phyloP scores from a whole-genome alignment of 2,797 vertebrate species.

The Cottoperca gobio region DNA sequence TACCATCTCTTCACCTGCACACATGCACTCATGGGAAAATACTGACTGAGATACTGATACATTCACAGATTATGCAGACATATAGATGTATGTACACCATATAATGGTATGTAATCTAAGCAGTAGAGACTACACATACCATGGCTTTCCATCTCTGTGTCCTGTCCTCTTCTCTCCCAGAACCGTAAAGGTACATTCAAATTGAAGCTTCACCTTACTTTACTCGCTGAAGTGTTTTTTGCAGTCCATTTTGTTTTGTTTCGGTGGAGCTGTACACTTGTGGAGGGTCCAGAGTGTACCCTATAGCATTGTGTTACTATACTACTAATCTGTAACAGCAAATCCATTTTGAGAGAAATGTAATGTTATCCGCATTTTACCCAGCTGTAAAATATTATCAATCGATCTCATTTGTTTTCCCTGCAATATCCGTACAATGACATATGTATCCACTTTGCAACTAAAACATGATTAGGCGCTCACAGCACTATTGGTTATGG shows the following conservation, averaged over 20 bases:
- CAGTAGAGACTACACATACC: neutral
- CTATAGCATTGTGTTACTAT: too few relatives aligned
- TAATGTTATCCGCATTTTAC: too few relatives aligned
- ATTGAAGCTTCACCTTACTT: neutral
- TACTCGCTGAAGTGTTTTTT: neutral
- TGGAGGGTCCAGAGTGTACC: neutral
- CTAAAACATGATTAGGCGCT: neutral
- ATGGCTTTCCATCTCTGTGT: too few relatives aligned
- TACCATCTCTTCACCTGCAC: neutral
- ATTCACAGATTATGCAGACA: neutral
- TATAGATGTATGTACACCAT: too few relatives aligned
- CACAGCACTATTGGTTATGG: neutral
- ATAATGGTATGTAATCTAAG: too few relatives aligned
- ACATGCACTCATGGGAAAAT: neutral
- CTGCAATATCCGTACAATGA: neutral
- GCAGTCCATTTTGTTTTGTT: neutral
- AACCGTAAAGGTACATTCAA: neutral
- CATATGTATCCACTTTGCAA: neutral
- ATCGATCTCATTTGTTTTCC: neutral
- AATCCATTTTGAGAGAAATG: too few relatives aligned
- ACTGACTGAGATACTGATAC: neutral
- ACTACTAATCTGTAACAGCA: too few relatives aligned
- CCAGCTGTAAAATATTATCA: too few relatives aligned
- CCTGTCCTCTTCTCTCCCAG: too few relatives aligned
- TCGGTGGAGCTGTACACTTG: too few relatives aligned